Base-by-base conservation (phyloP, 2,113 vertebrate genomes). In the Bubalus kerabau region DNA sequence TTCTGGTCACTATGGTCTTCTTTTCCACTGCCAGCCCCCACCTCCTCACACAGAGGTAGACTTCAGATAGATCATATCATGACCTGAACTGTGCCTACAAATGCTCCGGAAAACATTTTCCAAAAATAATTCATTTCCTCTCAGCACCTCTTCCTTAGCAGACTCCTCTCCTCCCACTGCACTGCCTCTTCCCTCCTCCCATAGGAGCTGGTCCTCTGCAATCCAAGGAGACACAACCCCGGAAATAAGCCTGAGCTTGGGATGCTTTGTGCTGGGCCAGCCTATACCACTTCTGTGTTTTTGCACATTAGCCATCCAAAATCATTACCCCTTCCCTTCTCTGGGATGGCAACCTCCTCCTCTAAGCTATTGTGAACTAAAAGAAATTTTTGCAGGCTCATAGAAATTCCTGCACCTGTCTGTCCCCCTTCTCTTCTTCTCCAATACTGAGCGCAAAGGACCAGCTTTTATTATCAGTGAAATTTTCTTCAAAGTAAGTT, bases 41-140 rank as follows among this genome's bases (percentile, higher is more conserved):
- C 12, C 32, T 84, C 32, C n/a, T 71, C 14, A n/a, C 40, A 40
- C 32, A 46, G 56, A 95, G 60, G 52, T 64, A 26, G 71, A 24
- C 74, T 52, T 97, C 89, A 93, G 86, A 90, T 57, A 76, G 57
- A 78, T 71, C 74, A 57, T 16, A 57, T 85, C 74, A 76, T 97
- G 82, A 91, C 62, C 64, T 67, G 64, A 96, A 67, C 40, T 96
- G 87, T 82, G 94, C 28, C 84, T 88, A 32, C 80, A 78, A 94
- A 82, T 86, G 57, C 64, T 96, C 62, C 7, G 23, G 59, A 60
- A 95, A 90, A 40, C 32, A 26, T 92, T 95, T 97, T 86, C 71
- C 82, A 87, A 95, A 97, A 97, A 89, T 57, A 74, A 84, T 96
- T 87, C 36, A 30, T 90, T 80, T 48, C 23, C 14, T 83, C 64